phyloP scores from a whole-genome alignment of 2,113 vertebrate genomes.

The Gorilla gorilla region DNA sequence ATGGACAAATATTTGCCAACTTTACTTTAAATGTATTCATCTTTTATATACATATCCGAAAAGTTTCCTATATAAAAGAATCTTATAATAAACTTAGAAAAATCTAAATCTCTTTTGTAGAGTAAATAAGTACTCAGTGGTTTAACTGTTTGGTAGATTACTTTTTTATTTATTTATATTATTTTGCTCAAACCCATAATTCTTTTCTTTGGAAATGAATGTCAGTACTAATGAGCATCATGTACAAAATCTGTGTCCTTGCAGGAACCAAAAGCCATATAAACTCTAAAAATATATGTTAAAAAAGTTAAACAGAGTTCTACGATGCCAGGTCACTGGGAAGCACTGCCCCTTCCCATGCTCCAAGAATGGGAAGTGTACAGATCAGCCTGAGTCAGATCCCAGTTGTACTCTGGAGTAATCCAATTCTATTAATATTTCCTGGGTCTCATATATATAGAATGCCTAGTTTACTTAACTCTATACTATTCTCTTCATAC shows the following conservation, averaged over 20 bases:
- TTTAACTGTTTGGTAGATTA: slow-evolving; percentile 4
- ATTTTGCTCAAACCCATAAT: neutral
- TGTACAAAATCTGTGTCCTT: slow-evolving; percentile 7
- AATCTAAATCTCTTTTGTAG: neutral
- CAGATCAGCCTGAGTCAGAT: neutral
- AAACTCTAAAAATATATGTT: neutral
- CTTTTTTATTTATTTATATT: neutral
- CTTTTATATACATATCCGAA: neutral
- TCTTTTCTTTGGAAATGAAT: neutral
- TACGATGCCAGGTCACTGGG: neutral
- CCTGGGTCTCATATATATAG: neutral
- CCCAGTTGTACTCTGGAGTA: neutral
- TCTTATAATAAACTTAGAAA: neutral
- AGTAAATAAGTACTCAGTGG: neutral
- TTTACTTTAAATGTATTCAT: neutral
- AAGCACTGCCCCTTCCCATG: neutral
- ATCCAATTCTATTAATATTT: neutral
- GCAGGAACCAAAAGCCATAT: neutral
- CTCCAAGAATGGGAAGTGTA: neutral
- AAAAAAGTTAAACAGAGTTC: neutral
- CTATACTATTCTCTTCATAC: neutral
- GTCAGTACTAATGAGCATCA: neutral
- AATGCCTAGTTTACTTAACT: neutral
- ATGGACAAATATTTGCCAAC: neutral
- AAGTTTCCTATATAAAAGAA: neutral